phyloP scores from a whole-genome alignment of 1,140 invertebrate species.

The Lasaia peninsularis region DNA sequence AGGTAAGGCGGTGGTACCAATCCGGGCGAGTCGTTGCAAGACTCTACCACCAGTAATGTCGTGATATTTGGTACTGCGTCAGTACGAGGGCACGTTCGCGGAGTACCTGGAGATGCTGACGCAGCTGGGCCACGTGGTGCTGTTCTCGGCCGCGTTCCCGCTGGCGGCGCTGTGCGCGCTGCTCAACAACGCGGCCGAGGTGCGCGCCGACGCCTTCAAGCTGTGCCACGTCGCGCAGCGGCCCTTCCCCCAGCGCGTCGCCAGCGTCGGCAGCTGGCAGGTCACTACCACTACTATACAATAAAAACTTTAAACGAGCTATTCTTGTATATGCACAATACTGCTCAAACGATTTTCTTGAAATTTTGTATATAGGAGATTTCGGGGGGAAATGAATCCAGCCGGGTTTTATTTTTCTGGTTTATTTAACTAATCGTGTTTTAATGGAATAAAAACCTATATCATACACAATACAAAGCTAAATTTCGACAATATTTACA shows the following conservation, averaged over 20 bases:
- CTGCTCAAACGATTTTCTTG: too few relatives aligned
- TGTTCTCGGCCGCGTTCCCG: constrained; percentile 97
- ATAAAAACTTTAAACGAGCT: too few relatives aligned
- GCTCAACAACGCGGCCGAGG: constrained; percentile 95
- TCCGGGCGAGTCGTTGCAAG: too few relatives aligned
- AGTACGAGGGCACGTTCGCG: constrained; percentile 95
- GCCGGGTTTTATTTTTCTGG: too few relatives aligned
- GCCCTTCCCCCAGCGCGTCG: constrained; percentile 94
- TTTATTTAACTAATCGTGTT: too few relatives aligned
- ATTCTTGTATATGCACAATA: too few relatives aligned
- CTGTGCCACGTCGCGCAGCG: constrained; percentile 95
- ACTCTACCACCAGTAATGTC: neutral
- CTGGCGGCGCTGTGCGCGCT: constrained; percentile 95
- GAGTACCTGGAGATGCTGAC: constrained; percentile 99
- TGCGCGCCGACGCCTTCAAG: constrained; percentile 97
- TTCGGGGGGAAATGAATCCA: too few relatives aligned
- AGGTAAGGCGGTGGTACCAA: too few relatives aligned
- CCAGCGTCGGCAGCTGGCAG: constrained; percentile 98
- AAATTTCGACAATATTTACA: too few relatives aligned
- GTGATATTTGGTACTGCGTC: constrained; percentile 32
- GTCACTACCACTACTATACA: constrained; percentile 61
- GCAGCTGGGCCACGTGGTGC: constrained; percentile 96
- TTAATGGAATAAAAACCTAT: too few relatives aligned
- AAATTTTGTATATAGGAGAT: too few relatives aligned
- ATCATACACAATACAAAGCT: too few relatives aligned